phyloP scores from a whole-genome alignment of 2,888 invertebrate species.

The Dicycla oo region DNA sequence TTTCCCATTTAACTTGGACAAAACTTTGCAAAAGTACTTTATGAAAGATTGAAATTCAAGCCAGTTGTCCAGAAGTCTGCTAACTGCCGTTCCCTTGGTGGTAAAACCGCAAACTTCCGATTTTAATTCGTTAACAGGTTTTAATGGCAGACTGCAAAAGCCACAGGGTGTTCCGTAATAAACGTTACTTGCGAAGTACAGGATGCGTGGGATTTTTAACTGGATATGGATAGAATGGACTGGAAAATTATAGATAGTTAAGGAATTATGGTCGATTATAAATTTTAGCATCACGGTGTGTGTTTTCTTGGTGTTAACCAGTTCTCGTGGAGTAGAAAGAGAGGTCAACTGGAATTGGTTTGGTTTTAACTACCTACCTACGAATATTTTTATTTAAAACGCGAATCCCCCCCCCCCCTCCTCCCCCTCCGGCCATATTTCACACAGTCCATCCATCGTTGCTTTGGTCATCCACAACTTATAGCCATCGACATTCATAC shows the following conservation, averaged over 20 bases:
- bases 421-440: no score
- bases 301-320: neutral
- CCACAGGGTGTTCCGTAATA: conserved; percentile 63
- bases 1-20: neutral
- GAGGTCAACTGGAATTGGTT: neutral
- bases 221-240: conserved; percentile 5
- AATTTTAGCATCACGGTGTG: conserved; percentile 2
- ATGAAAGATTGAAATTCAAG: conserved; percentile 49
- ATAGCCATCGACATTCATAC: no score
- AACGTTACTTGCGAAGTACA: conserved; percentile 54
- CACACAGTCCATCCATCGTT: no score
- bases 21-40: conserved; percentile 40
- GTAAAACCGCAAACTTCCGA: conserved; percentile 64
- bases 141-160: conserved; percentile 60
- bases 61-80: conserved; percentile 57
- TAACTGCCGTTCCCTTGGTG: conserved; percentile 59
- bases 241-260: conserved; percentile 17
- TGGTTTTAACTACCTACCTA: neutral
- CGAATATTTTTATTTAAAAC: neutral
- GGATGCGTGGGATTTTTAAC: conserved; percentile 49
- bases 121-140: conserved; percentile 65
- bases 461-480: no score
- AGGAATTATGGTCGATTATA: neutral
- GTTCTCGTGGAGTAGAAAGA: neutral
- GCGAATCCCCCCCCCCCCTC: no score